Base-by-base conservation (phyloP, 2,888 invertebrate species). In the Nephrocerus scutellatus region DNA sequence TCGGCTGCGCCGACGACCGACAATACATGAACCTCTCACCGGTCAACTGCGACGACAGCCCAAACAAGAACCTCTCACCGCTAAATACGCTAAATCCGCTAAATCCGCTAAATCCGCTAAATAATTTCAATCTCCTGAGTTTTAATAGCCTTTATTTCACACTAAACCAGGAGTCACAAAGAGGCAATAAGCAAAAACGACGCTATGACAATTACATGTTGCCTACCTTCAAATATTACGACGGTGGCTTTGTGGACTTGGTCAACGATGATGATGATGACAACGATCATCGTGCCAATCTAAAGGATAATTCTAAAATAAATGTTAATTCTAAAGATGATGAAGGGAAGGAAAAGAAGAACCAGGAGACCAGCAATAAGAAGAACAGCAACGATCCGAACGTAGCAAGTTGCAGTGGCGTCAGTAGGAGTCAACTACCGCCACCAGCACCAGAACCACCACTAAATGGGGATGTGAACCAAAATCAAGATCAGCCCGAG, bases 381-480 rank as follows among this genome's bases (percentile, higher is more conserved):
- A 31, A 40, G 16, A 23, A 5, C 12, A 36, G 26, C 28, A 26
- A 31, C 26, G 19, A 25, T 25, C 7, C 10, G 14, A 29, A 18
- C 19, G 2, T 36, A 40, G 8, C 25, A 25, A 14, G 18, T 30
- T 36, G 21, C 43, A 15, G 26, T 45, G 24, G 37, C n/a, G n/a
- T n/a, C n/a, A n/a, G n/a, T n/a, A n/a, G n/a, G n/a, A n/a, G 5
- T 24, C 13, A 4, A 13, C 6, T 12, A 28, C 15, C 14, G 18
- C 15, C 14, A 28, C 15, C 14, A 28, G 18, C 14, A 13, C 2
- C 4, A 14, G 10, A 4, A 6, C 8, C 14, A 28, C 15, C 14
- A 28, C 15, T 2, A 28, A 28, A 4, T 16, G 6, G n/a, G n/a
- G 32, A 36, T 31, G 18, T 22, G 39, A 20, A 15, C 8, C 13